A percentile compares a stretch with the other conserved stretches of the same genome.
Evolutionary conservation across 2,113 vertebrate species (phyloP).

Genomic region (Trichechus manatus): DNA sequence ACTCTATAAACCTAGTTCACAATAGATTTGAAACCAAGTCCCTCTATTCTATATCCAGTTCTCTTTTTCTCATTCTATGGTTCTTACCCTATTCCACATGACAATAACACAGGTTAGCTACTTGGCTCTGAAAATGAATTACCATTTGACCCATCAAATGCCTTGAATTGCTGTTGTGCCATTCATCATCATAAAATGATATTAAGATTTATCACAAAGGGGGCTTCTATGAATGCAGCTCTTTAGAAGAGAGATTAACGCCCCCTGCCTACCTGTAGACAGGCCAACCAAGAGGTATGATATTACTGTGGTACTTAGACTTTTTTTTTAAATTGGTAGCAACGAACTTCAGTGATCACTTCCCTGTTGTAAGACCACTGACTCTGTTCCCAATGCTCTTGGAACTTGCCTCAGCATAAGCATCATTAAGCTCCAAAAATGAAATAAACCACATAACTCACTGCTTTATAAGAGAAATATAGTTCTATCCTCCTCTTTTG

Average conservation of each 20-base stretch:
- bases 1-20: background rate
- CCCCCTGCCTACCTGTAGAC: background rate
- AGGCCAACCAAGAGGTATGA: background rate
- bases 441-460: background rate
- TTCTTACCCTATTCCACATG: background rate
- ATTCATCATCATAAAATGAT: background rate
- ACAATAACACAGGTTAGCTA: background rate
- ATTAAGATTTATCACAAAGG: background rate
- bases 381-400: background rate
- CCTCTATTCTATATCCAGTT: background rate
- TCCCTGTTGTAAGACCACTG: background rate
- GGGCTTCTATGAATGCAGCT: background rate
- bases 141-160: background rate
- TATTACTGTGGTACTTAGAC: background rate
- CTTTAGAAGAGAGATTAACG: background rate
- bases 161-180: background rate
- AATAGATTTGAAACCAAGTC: constrained; percentile 15
- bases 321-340: background rate
- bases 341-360: background rate
- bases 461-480: background rate
- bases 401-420: background rate
- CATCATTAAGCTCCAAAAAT: background rate
- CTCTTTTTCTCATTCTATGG: background rate
- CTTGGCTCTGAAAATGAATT: background rate
- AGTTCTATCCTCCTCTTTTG: background rate